Conservation (phyloP, 2,797 vertebrate genomes). For the Spea hammondii region DNA sequence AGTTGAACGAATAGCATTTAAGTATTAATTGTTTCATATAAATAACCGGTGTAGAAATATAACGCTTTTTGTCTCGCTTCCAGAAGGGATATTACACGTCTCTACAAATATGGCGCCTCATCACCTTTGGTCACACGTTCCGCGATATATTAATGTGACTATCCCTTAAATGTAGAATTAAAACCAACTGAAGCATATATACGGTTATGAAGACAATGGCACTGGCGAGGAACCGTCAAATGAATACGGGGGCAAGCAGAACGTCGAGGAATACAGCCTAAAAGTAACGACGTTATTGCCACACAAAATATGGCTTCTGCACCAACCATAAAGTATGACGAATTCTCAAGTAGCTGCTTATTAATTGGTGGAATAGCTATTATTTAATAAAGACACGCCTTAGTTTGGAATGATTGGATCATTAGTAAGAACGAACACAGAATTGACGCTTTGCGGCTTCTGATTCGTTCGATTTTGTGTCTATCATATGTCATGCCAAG, state of each 20-base stretch:
- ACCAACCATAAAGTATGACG: not conserved
- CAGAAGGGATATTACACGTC: not conserved
- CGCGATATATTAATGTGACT: not conserved
- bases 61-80: not conserved
- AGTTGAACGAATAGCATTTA: too few species aligned
- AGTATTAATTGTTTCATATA: too few species aligned
- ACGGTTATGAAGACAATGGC: fast-evolving
- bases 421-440: slow-evolving; percentile 25
- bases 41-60: too few species aligned
- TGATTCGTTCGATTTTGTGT: slow-evolving; percentile 22
- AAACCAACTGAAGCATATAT: not conserved
- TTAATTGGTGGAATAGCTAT: not conserved
- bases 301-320: slow-evolving; percentile 18
- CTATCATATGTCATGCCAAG: slow-evolving; percentile 24
- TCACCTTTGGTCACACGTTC: not conserved
- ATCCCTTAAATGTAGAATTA: not conserved
- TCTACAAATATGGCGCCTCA: slow-evolving; percentile 38
- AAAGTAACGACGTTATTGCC: slow-evolving; percentile 37
- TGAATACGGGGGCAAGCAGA: not conserved
- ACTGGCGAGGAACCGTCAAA: not conserved
- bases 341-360: too few species aligned
- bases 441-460: slow-evolving; percentile 43
- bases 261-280: not conserved
- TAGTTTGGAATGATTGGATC: not conserved
- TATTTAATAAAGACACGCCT: not conserved